These are phyloP conservation scores for Pterobdella sp. DNA, from an alignment of 2,888 invertebrate genomes.

Conservation along the genomic window DNA sequence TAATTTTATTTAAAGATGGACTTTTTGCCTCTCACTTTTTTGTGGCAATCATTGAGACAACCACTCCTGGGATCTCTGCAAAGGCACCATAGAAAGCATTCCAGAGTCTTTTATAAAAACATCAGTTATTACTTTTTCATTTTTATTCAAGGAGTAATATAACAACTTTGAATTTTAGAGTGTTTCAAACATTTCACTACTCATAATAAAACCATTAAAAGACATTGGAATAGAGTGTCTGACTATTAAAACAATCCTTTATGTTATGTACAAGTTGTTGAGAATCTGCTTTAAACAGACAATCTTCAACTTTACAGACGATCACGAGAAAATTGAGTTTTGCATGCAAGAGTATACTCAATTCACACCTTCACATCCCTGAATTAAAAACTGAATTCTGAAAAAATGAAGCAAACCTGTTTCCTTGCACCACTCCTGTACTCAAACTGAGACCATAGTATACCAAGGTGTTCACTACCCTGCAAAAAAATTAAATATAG, in stretches of 20 bases:
- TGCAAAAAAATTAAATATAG: not conserved
- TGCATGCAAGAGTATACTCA: not conserved
- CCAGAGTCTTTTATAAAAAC: too few relatives aligned
- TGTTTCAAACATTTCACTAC: too few relatives aligned
- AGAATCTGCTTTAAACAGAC: not conserved
- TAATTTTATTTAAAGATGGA: too few relatives aligned
- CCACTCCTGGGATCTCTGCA: too few relatives aligned
- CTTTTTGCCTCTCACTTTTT: too few relatives aligned
- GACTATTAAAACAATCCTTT: not conserved
- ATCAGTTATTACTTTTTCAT: too few relatives aligned
- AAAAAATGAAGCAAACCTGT: not conserved
- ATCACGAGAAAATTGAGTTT: not conserved
- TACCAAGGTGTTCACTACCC: constrained; percentile 1
- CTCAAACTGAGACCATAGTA: not conserved
- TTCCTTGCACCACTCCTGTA: not conserved
- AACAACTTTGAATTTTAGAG: too few relatives aligned
- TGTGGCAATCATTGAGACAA: not conserved
- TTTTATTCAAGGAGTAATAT: too few relatives aligned
- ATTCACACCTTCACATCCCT: not conserved
- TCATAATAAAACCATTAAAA: too few relatives aligned
- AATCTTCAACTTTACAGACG: not conserved
- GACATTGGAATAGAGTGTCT: too few relatives aligned
- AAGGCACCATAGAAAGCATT: too few relatives aligned
- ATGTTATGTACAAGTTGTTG: not conserved
- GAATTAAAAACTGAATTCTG: not conserved